Base-by-base conservation (phyloP, 2,888 invertebrate species). In the Leptopilina drosophilae region DNA sequence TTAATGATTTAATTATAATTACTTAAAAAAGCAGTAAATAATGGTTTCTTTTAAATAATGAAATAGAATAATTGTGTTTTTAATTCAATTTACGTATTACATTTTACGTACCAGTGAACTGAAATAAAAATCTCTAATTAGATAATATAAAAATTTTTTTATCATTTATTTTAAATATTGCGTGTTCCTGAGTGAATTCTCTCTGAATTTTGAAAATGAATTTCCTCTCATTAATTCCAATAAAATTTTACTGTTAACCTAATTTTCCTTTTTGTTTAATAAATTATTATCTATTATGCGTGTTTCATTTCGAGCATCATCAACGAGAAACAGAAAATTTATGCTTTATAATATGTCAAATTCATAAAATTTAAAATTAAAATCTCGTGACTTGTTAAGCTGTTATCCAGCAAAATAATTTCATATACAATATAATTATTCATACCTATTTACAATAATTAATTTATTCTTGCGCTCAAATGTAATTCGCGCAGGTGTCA, bases 391-490 rank as follows among this genome's bases (percentile, higher is more conserved):
- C 20, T 67, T 67, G 20, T 67, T 20, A 49, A 67, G 67, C 7
- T 20, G 12, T 15, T 20, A 14, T 26, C 2, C 49, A 20, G 11
- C 7, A 26, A 67, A 67, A 42, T 8, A 42, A 49, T 49, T 49
- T 7, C 20, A 20, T 11, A 67, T 65, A 8, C 2, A 42, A 11
- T 67, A 20, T 14, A 20, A 67, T 67, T 67, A 49, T 67, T 20
- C 67, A 49, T 20, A 3, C 15, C 15, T n/a, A 49, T 62, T 62
- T n/a, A 15, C 62, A 62, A 42, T 42, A 20, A 62, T 20, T 62
- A 62, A 62, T 77, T 80, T 80, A 77, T 76, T 53, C 69, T 20
- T 64, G 42, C 49, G 59, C 49, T 11, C 15, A 59, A 59, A 59
- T 59, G 3, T 42, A 42, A 42, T 33, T 33, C 33, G 33, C 33